Evolutionary conservation across 2,113 vertebrate species (phyloP).

Genomic region (Prochilodus magdalenae): DNA sequence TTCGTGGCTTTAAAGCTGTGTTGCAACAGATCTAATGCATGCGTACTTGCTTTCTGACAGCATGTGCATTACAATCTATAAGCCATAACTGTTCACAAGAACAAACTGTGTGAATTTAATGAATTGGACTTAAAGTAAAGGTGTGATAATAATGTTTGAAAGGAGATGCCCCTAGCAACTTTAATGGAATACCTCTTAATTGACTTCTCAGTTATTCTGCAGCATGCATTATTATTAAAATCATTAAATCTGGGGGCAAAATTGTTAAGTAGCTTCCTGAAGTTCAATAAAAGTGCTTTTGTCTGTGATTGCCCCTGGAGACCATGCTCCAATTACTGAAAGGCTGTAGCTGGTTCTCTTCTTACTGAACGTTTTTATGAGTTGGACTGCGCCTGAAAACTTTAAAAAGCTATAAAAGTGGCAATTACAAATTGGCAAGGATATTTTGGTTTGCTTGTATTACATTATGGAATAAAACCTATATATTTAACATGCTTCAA

Average conservation of each 20-base stretch:
- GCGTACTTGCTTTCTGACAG: neutral
- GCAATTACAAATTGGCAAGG: neutral
- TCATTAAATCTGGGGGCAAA: neutral
- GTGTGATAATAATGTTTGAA: neutral
- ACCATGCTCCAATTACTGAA: neutral
- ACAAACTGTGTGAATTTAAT: neutral
- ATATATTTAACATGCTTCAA: neutral
- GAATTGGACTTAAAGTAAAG: neutral
- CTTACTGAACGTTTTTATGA: neutral
- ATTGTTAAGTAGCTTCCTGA: constrained; percentile 1
- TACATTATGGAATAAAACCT: neutral
- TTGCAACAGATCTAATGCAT: constrained; percentile 2
- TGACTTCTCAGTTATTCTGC: constrained; percentile 28
- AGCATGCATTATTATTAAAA: constrained; percentile 28
- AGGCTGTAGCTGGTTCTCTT: neutral
- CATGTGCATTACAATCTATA: neutral
- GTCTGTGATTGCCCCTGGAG: neutral
- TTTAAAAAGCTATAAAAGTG: neutral
- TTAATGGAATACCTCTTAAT: constrained; percentile 42
- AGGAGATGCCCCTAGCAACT: neutral
- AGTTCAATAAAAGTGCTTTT: constrained; percentile 4
- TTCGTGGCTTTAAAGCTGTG: neutral
- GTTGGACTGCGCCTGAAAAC: neutral
- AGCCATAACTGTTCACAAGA: neutral
- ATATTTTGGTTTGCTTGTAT: neutral